Evolutionary conservation across 2,797 vertebrate genomes (phyloP).

Genomic region (Thalassophryne amazonica): DNA sequence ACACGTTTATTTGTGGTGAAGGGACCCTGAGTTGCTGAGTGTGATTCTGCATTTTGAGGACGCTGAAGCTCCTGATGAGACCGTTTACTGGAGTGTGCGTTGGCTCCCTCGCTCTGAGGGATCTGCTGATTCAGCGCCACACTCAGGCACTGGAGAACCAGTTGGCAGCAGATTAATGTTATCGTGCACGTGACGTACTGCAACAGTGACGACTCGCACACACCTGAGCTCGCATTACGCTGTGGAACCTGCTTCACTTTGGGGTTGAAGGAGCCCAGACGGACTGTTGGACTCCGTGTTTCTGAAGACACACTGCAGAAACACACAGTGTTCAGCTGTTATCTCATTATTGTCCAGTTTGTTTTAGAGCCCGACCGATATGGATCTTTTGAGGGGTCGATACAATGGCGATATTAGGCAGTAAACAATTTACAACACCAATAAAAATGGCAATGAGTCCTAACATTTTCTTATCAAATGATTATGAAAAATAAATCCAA

Average conservation of each 20-base stretch:
- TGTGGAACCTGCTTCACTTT: conserved; percentile 11
- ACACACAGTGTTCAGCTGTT: not conserved
- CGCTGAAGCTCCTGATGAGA: conserved; percentile 26
- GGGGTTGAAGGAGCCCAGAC: not conserved
- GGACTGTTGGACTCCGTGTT: not conserved
- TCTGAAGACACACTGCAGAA: not conserved
- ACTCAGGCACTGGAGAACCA: conserved; percentile 8
- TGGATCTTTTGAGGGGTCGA: no score
- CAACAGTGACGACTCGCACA: not conserved
- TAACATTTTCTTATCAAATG: no score
- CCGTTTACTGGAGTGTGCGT: conserved; percentile 14
- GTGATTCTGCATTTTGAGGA: conserved; percentile 37
- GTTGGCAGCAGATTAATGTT: conserved; percentile 23
- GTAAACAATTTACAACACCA: no score
- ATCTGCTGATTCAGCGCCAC: conserved; percentile 53
- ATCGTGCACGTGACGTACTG: conserved; percentile 3
- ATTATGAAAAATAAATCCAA: no score
- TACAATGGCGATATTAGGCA: no score
- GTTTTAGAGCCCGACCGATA: no score
- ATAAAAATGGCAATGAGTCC: no score
- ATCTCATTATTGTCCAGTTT: no score
- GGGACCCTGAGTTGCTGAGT: conserved; percentile 11
- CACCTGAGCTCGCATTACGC: not conserved
- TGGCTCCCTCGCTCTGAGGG: conserved; percentile 17
- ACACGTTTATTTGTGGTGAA: not conserved